These are phyloP conservation scores for Aphis gossypii DNA, from an alignment of 1,140 invertebrate genomes.

Conservation along the genomic window DNA sequence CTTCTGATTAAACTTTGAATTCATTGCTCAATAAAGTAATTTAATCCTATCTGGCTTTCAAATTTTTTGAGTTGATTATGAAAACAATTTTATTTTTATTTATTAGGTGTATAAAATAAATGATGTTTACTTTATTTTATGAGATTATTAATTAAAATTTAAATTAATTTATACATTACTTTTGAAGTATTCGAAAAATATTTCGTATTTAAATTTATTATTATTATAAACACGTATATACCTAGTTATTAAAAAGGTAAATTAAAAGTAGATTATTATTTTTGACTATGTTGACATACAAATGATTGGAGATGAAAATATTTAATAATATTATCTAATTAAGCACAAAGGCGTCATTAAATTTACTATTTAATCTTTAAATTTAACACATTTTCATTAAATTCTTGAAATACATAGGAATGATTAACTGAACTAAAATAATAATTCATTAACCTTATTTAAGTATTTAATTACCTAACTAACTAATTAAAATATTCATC, in stretches of 20 bases:
- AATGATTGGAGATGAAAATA: not conserved
- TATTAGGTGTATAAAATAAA: not conserved
- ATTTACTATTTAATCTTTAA: not conserved
- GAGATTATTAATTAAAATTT: not conserved
- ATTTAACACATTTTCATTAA: not conserved
- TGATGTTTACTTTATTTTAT: not conserved
- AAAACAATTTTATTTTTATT: not conserved
- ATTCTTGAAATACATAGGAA: not conserved
- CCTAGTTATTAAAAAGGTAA: not conserved
- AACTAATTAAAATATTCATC: not conserved
- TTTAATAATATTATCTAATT: not conserved
- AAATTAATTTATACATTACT: not conserved
- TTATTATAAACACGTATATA: not conserved
- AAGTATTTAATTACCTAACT: not conserved
- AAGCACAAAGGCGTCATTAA: not conserved
- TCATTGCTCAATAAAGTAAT: too few relatives aligned
- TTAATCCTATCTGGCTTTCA: not conserved
- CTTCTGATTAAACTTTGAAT: not conserved
- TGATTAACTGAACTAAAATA: not conserved
- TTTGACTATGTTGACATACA: not conserved
- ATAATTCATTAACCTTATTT: not conserved
- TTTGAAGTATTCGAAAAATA: not conserved
- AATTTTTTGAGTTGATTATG: not conserved
- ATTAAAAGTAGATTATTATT: not conserved
- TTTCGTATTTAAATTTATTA: not conserved